Evolutionary conservation across 2,888 invertebrate species (phyloP).

Genomic region (Macrosiphum euphorbiae): DNA sequence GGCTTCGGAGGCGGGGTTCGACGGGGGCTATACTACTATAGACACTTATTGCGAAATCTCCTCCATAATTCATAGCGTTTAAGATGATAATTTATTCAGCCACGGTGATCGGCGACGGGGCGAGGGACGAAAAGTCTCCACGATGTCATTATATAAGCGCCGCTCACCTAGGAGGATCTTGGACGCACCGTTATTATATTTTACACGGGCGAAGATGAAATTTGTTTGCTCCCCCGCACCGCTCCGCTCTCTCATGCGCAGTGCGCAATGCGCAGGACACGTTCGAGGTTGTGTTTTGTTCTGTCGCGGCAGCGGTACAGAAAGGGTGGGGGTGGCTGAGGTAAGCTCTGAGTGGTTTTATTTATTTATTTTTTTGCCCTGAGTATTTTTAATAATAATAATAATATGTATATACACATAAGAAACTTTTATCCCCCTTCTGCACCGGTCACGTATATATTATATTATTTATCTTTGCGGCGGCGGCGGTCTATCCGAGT

Average conservation of each 20-base stretch:
- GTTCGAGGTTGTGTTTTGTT: not conserved
- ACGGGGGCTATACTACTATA: conserved; percentile 21
- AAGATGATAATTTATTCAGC: conserved; percentile 60
- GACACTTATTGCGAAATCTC: conserved; percentile 49
- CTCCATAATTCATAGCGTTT: conserved; percentile 60
- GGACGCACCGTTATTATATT: conserved; percentile 3
- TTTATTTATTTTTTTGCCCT: conserved; percentile 14
- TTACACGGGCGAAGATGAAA: not conserved
- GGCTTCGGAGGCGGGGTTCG: not conserved
- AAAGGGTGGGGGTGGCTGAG: not conserved
- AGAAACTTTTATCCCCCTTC: conserved; percentile 32
- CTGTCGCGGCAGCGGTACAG: not conserved
- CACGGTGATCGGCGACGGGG: not conserved
- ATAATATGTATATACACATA: not conserved
- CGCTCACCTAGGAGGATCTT: not conserved
- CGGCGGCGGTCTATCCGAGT: conserved; percentile 20
- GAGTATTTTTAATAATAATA: conserved; percentile 41
- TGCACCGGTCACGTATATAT: conserved; percentile 42
- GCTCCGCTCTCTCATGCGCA: not conserved
- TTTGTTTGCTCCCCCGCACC: not conserved
- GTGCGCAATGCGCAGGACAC: not conserved
- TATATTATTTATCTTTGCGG: conserved; percentile 46
- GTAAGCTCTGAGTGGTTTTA: not conserved
- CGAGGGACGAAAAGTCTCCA: conserved; percentile 42
- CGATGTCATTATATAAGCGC: conserved; percentile 31